Base-by-base conservation (phyloP, 2,113 vertebrate species). In the Gymnarchus niloticus region DNA sequence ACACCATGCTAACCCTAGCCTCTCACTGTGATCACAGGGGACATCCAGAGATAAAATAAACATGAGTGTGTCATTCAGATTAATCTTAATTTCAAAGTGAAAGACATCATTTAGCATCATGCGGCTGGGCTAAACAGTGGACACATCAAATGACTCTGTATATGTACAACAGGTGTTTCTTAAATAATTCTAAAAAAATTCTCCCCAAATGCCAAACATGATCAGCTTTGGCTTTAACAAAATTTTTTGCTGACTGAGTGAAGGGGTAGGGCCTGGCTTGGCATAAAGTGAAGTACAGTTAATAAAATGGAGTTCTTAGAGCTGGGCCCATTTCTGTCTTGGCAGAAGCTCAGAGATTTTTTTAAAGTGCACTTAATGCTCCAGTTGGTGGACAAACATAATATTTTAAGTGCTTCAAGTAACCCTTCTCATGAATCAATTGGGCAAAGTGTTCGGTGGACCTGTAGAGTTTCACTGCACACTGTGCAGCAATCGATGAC, bases 391-490 rank as follows among this genome's bases (percentile, higher is more conserved):
- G 5, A 41, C 49, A 85, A 77, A 85, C 65, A 76, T 8, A 80
- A 85, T 85, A 85, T 56, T 51, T 57, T 77, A 85, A 80, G 65
- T 85, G 84, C 69, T 49, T 59, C 7, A 19, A 25, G 84, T 69
- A 25, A 56, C 48, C 56, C 54, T 41, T 57, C 73, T 85, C 33
- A 28, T 5, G 41, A 78, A 78, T 78, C 37, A 85, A 85, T 80
- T 33, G 1, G 56, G 33, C 23, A 54, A 80, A 78, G 84, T 80
- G 69, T 80, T 46, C 76, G 46, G 44, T 48, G 44, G 76, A 33
- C 9, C 52, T 56, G 65, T 7, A 56, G 5, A n/a, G 28, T 52
- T 56, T 78, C 41, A 49, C 52, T 41, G 37, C 21, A 23, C 23
- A 21, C 33, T 49, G 23, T 59, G 52, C 14, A 25, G 73, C 51